Evolutionary conservation across 2,888 invertebrate genomes (phyloP).

Genomic region (Sthenelais limicola): DNA sequence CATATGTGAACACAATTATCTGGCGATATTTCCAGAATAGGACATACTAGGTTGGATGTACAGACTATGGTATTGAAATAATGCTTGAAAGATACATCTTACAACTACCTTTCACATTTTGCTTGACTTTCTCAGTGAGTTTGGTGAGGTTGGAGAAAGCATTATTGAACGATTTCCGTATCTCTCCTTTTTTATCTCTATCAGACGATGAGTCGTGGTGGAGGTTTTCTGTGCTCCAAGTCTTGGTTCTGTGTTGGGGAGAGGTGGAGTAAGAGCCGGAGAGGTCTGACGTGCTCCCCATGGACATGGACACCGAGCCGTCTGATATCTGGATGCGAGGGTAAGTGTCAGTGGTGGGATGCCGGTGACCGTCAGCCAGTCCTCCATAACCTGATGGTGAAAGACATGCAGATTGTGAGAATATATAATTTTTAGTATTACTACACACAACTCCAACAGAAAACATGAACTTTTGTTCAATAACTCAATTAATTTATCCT

Average conservation of each 20-base stretch:
- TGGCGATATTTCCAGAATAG: too few species aligned
- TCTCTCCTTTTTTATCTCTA: conserved; percentile 24
- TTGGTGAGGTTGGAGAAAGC: conserved; percentile 84
- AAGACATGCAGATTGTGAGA: too few species aligned
- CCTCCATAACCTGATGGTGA: too few species aligned
- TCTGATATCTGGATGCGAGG: conserved; percentile 24
- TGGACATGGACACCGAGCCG: conserved; percentile 5
- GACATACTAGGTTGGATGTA: too few species aligned
- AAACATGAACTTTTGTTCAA: too few species aligned
- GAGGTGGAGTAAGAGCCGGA: conserved; percentile 21
- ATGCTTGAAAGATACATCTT: too few species aligned
- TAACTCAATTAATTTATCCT: too few species aligned
- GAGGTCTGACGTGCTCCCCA: conserved; percentile 1
- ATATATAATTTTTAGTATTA: too few species aligned
- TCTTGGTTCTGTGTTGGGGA: conserved; percentile 33
- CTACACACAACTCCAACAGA: too few species aligned
- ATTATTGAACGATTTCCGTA: conserved; percentile 71
- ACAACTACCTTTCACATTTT: conserved; percentile 35
- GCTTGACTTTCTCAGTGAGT: conserved; percentile 60
- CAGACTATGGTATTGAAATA: too few species aligned
- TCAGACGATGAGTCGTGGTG: conserved; percentile 75
- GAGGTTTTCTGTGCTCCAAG: conserved; percentile 84
- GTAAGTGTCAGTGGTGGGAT: neutral
- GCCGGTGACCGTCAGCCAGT: too few species aligned
- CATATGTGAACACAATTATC: too few species aligned